Evolutionary conservation across 2,797 vertebrate genomes (phyloP), one percentile per base, ranked within the genome.

Genomic region (Merluccius polli): DNA sequence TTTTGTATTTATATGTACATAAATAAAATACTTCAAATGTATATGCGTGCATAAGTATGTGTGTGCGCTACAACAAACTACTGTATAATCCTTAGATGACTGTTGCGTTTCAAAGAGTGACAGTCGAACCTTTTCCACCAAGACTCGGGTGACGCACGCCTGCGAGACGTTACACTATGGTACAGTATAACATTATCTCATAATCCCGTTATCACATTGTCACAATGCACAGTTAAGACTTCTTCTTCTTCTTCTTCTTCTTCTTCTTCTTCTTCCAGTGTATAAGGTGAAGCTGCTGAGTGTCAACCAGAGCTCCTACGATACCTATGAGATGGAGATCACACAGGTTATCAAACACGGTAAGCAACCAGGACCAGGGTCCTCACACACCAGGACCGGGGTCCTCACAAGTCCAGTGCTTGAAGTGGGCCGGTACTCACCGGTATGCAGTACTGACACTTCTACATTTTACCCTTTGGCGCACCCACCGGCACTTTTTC

Each of bases 311-410:
- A 91, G 90, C 76, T 93, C 93, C 80, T 94, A 93, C 5, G 92
- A 94, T 86, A 87, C 87, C 80, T 94, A 92, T 0, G 90, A 93
- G 77, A 73, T 94, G 91, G 86, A 93, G 87, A 89, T 94, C 72
- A 82, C 81, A 2, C 83, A 77, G 73, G 77, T 93, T 6, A 90
- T 94, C 71, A 94, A 94, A 79, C 87, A 93, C 70, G 93, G 93
- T 93, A 82, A 85, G 86, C 78, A 11, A 2, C 0, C 24, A 68
- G 67, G 8, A 30, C 33, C 44, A 21, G 48, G 9, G 52, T n/a
- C 69, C 81, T 71, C 73, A 79, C 75, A 73, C 16, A 72, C 67
- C 77, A 79, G 68, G 74, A 31, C 71, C 36, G 75, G 75, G 31
- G 68, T 71, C 73, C 68, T 31, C 71, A 52, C 75, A 72, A 15